Evolutionary conservation across 2,888 invertebrate genomes (phyloP), one percentile per base, ranked within the genome.

Genomic region (Rhabditoides inermis): DNA sequence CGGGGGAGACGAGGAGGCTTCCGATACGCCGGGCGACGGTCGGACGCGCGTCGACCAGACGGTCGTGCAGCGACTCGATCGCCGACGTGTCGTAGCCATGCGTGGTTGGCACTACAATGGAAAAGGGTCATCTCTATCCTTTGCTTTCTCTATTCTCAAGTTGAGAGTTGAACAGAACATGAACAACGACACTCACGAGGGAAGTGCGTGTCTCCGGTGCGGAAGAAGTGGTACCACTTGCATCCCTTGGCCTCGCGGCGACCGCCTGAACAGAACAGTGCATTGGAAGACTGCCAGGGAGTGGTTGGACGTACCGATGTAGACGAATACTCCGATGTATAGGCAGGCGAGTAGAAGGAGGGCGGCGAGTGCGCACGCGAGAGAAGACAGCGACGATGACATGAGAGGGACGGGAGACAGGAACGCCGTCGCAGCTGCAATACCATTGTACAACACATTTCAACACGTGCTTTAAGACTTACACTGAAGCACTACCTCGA

Each of bases 201-300:
- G 66, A 72, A 74, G 42, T 71, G 65, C 6, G 65, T 67, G 49
- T 74, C 75, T 23, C 75, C 74, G 20, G 62, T 61, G 20, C 60
- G 56, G 58, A 64, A 72, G 32, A 68, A 55, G 44, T 70, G 67
- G 55, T 58, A 76, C 73, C 75, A 75, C 60, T 73, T 75, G 48
- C 69, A 56, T 49, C 75, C 76, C 37, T 68, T 57, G 10, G 72
- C 61, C 49, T 75, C 74, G 5, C 73, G 60, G 46, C 64, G 55
- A 7, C 67, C 70, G 30, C 55, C 55, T 44, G 27, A 12, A 32
- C 2, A 32, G 32, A 32, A 12, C 15, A 12, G 15, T 32, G 10
- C 10, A 32, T 12, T 32, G 12, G 15, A 12, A 32, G 32, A 32
- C 10, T 12, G 15, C 32, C 10, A 32, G 10, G 1, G 15, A 32